phyloP scores from a whole-genome alignment of 1,140 invertebrate species.

The Cepaea nemoralis region DNA sequence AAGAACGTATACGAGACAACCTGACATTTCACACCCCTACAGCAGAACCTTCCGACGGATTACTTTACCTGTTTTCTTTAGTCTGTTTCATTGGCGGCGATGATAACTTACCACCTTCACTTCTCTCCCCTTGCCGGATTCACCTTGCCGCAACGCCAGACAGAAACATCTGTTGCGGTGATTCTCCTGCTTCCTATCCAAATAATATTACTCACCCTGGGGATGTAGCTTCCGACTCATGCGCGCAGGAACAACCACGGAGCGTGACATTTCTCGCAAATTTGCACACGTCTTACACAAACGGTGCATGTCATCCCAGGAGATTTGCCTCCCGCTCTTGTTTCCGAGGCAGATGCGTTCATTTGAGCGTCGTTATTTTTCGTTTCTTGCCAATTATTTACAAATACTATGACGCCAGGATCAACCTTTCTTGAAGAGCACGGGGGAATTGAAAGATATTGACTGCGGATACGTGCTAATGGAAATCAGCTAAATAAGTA shows the following conservation, averaged over 20 bases:
- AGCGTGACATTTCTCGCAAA: conserved; percentile 7
- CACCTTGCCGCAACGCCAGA: not conserved
- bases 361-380: not conserved
- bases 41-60: too few relatives aligned
- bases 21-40: too few relatives aligned
- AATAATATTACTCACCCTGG: conserved; percentile 1
- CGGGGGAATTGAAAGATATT: too few relatives aligned
- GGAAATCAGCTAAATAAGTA: too few relatives aligned
- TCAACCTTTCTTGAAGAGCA: not conserved
- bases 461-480: too few relatives aligned
- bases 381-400: not conserved
- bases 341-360: not conserved
- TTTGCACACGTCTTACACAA: not conserved
- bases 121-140: not conserved
- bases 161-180: not conserved
- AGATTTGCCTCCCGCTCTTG: not conserved
- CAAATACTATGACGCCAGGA: not conserved
- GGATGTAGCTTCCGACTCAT: not conserved
- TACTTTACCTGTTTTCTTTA: too few relatives aligned
- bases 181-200: not conserved
- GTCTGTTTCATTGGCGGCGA: not conserved
- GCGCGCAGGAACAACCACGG: conserved; percentile 3
- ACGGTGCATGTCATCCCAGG: not conserved
- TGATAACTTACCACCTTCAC: not conserved
- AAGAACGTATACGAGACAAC: too few relatives aligned